Conservation (phyloP, 2,888 invertebrate genomes). For the Polylopha cassiicola region DNA sequence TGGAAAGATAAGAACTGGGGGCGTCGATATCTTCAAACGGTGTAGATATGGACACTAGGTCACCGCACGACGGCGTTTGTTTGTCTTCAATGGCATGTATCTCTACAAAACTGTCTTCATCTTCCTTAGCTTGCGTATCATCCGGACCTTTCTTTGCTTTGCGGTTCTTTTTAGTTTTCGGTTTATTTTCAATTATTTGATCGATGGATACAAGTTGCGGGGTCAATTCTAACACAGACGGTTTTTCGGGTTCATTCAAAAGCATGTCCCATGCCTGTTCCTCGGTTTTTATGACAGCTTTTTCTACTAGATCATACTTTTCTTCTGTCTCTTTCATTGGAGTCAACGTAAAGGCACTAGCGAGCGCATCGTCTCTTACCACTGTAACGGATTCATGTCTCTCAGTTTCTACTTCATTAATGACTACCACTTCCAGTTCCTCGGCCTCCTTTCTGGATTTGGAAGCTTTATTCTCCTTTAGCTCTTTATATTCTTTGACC, state of each 20-base stretch:
- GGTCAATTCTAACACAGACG: conserved; percentile 29
- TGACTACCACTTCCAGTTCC: conserved; percentile 6
- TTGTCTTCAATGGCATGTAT: conserved; percentile 69
- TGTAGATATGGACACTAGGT: conserved; percentile 63
- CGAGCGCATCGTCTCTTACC: conserved; percentile 19
- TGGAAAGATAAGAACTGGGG: conserved; percentile 40
- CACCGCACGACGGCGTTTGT: conserved; percentile 49
- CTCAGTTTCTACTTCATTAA: conserved; percentile 8
- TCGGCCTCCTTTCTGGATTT: conserved; percentile 2
- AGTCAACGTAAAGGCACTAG: conserved; percentile 8
- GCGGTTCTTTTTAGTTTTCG: conserved; percentile 53
- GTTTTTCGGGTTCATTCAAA: conserved; percentile 50
- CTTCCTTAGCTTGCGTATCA: conserved; percentile 47
- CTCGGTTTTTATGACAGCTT: conserved; percentile 51
- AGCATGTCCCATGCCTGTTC: conserved; percentile 70
- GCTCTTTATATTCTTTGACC: conserved; percentile 15
- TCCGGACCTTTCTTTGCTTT: conserved; percentile 54
- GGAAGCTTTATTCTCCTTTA: conserved; percentile 11
- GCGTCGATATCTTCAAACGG: conserved; percentile 54
- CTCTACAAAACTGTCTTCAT: conserved; percentile 68
- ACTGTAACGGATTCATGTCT: conserved; percentile 16
- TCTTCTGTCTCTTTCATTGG: conserved; percentile 19
- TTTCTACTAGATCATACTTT: conserved; percentile 27
- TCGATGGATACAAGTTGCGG: conserved; percentile 31
- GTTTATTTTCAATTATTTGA: conserved; percentile 48